These are phyloP conservation scores for Pseudochirops cupreus DNA, from an alignment of 2,797 vertebrate genomes.

Conservation along the genomic window DNA sequence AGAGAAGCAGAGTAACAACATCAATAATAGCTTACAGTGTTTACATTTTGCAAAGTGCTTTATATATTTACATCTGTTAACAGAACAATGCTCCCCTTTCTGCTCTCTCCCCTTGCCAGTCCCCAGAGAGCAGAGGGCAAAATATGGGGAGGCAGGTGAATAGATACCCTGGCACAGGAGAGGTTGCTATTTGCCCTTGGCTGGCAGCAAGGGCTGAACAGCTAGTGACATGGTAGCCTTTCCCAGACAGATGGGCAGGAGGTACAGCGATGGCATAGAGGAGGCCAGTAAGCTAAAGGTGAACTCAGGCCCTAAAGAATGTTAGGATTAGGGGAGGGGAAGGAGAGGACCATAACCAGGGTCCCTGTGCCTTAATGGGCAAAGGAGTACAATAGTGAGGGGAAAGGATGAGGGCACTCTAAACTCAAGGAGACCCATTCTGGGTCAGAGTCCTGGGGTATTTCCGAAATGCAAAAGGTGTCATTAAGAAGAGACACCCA, in stretches of 20 bases:
- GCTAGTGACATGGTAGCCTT: not conserved
- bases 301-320: not conserved
- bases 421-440: not conserved
- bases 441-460: constrained; percentile 2
- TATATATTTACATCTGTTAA: not conserved
- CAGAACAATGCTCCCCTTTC: not conserved
- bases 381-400: not conserved
- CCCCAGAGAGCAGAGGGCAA: not conserved
- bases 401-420: not conserved
- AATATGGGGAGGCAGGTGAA: not conserved
- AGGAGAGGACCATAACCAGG: not conserved
- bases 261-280: constrained; percentile 1
- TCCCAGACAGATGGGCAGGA: accelerated
- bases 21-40: not conserved
- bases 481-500: not conserved
- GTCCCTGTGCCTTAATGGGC: not conserved
- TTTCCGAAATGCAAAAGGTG: not conserved
- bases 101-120: not conserved
- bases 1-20: not conserved
- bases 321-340: not conserved
- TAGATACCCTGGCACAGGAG: not conserved
- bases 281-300: not conserved
- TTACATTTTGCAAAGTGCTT: not conserved
- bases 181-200: not conserved
- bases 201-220: not conserved